A percentile compares a stretch with the other conserved stretches of the same genome.
These are phyloP conservation scores for Athripsodes cinereus DNA, from an alignment of 2,888 invertebrate species.

Conservation along the genomic window DNA sequence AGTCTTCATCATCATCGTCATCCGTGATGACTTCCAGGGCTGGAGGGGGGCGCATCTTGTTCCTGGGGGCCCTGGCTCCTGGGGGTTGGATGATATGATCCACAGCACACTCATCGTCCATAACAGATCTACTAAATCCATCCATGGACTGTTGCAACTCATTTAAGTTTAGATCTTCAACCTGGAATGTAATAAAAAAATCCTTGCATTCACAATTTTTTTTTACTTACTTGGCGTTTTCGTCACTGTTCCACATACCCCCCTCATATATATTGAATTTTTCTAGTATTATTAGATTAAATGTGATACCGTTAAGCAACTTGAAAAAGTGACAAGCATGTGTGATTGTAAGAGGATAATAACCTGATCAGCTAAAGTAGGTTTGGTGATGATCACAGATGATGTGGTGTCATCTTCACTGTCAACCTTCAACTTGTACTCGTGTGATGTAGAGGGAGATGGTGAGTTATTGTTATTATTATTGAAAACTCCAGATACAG, in stretches of 20 bases:
- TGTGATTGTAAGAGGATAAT: not conserved
- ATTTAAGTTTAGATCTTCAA: constrained; percentile 25
- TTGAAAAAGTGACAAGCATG: no score
- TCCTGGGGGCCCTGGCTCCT: not conserved
- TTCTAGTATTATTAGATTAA: no score
- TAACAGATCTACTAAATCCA: constrained; percentile 14
- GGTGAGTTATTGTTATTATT: constrained; percentile 37
- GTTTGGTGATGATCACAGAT: constrained; percentile 20
- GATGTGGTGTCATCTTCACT: constrained; percentile 24
- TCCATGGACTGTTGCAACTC: constrained; percentile 15
- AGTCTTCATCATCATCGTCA: constrained; percentile 21
- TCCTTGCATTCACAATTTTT: no score
- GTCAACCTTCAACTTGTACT: constrained; percentile 14
- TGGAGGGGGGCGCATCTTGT: not conserved
- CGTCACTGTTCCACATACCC: not conserved
- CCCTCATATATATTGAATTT: not conserved
- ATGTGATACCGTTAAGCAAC: no score
- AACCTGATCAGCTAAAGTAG: constrained; percentile 39
- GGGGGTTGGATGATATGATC: constrained; percentile 16
- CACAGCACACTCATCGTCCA: constrained; percentile 23
- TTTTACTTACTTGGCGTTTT: no score
- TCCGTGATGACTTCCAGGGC: constrained; percentile 20
- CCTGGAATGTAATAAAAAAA: constrained; percentile 16
- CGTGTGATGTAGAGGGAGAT: constrained; percentile 32
- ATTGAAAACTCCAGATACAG: constrained; percentile 26